Conservation (phyloP, 2,797 vertebrate species). For the Phoeniculus purpureus region DNA sequence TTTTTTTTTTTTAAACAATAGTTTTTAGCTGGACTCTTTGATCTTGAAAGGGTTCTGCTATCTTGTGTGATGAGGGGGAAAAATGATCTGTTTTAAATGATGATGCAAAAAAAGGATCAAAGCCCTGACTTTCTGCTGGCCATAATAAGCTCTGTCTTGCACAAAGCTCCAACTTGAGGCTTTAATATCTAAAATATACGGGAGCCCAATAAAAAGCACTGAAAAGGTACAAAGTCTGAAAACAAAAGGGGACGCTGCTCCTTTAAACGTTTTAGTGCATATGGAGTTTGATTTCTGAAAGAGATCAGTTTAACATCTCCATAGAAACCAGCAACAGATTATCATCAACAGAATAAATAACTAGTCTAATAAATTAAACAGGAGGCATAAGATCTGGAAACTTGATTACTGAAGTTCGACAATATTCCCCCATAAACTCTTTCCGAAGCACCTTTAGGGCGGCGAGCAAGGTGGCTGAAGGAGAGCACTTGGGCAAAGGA, state of each 20-base stretch:
- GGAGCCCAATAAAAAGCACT: constrained; percentile 61
- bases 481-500: constrained; percentile 1
- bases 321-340: constrained; percentile 91
- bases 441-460: constrained; percentile 62
- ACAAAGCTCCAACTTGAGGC: constrained; percentile 69
- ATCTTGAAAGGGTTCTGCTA: constrained; percentile 83
- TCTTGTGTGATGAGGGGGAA: constrained; percentile 73
- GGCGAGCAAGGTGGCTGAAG: constrained; percentile 53
- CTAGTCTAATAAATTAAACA: constrained; percentile 91
- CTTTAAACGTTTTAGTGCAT: constrained; percentile 85
- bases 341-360: constrained; percentile 91
- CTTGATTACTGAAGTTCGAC: constrained; percentile 84
- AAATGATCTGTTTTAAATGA: constrained; percentile 83
- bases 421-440: constrained; percentile 82
- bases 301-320: constrained; percentile 90
- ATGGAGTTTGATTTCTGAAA: constrained; percentile 88
- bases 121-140: constrained; percentile 77
- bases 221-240: constrained; percentile 76
- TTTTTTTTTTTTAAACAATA: constrained; percentile 69
- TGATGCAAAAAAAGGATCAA: constrained; percentile 82
- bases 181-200: constrained; percentile 74
- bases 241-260: constrained; percentile 75
- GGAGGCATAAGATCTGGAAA: constrained; percentile 86
- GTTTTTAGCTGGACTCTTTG: constrained; percentile 78
- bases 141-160: constrained; percentile 79